Conservation (phyloP, 2,888 invertebrate genomes). For the Cheilosia grossa region DNA sequence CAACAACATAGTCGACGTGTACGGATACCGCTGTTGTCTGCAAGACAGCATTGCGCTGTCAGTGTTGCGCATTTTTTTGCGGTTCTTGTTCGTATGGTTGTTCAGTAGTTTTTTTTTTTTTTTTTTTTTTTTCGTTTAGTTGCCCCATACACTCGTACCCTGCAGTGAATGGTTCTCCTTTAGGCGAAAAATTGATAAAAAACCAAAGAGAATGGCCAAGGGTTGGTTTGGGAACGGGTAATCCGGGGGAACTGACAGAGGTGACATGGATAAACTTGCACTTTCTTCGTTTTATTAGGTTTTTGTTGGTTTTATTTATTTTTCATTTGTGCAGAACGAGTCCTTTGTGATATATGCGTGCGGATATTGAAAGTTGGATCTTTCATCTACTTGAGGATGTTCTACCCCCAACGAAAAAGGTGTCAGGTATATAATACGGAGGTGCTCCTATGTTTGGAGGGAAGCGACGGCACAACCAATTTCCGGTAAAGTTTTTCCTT, state of each 20-base stretch:
- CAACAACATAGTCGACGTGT: slow-evolving; percentile 38
- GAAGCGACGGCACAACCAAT: slow-evolving; percentile 8
- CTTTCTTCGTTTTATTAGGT: slow-evolving; percentile 29
- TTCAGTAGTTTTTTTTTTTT: slow-evolving; percentile 12
- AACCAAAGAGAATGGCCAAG: not conserved
- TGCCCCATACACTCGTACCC: slow-evolving; percentile 26
- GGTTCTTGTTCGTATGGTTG: slow-evolving; percentile 47
- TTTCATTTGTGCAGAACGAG: not conserved
- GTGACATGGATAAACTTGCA: slow-evolving; percentile 54
- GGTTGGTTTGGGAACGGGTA: not conserved
- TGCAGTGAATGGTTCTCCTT: slow-evolving; percentile 56
- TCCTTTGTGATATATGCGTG: slow-evolving; percentile 63
- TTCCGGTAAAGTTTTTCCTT: slow-evolving; percentile 59
- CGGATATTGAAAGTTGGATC: slow-evolving; percentile 64
- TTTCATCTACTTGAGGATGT: slow-evolving; percentile 37
- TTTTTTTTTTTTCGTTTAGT: no score
- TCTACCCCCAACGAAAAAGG: slow-evolving; percentile 39
- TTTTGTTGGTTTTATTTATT: not conserved
- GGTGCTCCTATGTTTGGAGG: not conserved
- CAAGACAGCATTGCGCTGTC: slow-evolving; percentile 71
- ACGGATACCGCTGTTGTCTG: slow-evolving; percentile 51
- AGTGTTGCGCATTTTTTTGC: slow-evolving; percentile 75
- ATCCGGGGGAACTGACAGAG: not conserved
- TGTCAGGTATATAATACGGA: slow-evolving; percentile 8
- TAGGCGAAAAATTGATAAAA: slow-evolving; percentile 54